Evolutionary conservation across 1,140 invertebrate genomes (phyloP).

Genomic region (Drosophila kurseongensis): DNA sequence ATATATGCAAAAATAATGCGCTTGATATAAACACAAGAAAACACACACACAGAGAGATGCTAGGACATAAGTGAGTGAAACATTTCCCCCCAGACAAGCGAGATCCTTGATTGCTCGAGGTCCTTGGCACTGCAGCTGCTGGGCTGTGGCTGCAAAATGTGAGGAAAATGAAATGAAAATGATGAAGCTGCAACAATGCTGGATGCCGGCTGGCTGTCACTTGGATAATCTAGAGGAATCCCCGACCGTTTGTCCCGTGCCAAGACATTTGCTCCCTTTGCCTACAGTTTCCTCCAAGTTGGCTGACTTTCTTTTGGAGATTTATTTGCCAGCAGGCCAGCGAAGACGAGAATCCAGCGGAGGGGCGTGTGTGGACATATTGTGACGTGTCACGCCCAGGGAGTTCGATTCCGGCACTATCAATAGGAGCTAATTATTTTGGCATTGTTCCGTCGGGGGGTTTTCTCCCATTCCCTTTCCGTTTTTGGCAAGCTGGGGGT

Average conservation of each 20-base stretch:
- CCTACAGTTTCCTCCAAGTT: constrained; percentile 20
- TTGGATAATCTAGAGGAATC: constrained; percentile 71
- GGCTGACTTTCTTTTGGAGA: constrained; percentile 65
- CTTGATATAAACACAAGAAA: constrained; percentile 43
- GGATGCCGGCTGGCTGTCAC: constrained; percentile 70
- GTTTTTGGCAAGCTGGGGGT: constrained; percentile 56
- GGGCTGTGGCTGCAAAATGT: constrained; percentile 54
- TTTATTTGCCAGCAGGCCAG: constrained; percentile 63
- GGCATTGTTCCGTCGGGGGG: constrained; percentile 49
- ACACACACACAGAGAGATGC: constrained; percentile 10
- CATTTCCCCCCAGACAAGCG: constrained; percentile 44
- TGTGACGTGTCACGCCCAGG: constrained; percentile 79
- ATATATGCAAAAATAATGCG: constrained; percentile 71
- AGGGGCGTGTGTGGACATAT: constrained; percentile 72
- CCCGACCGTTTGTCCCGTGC: constrained; percentile 59
- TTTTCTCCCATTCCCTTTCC: constrained; percentile 5
- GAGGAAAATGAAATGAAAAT: constrained; percentile 63
- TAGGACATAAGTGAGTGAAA: constrained; percentile 42
- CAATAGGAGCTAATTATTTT: constrained; percentile 79
- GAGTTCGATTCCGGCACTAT: constrained; percentile 25
- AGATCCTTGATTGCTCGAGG: constrained; percentile 49
- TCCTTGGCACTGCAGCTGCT: constrained; percentile 53
- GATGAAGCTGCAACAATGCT: constrained; percentile 70
- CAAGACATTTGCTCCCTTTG: constrained; percentile 48
- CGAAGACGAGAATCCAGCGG: constrained; percentile 7